Percentiles rank a stretch among this genome's conserved stretches.
Evolutionary conservation across 2,888 invertebrate genomes (phyloP).

Genomic region (Acrobasis repandana): DNA sequence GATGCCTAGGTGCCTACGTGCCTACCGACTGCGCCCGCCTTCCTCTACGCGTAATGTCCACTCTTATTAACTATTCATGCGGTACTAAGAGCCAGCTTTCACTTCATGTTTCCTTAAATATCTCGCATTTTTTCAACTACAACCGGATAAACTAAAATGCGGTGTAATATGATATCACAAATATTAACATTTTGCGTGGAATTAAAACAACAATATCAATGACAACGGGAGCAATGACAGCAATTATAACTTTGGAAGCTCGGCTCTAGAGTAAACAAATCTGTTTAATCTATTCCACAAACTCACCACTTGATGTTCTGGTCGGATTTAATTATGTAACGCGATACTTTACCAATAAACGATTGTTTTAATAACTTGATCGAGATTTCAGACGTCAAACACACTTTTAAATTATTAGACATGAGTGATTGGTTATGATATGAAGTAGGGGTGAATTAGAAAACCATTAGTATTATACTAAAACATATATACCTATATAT

Average conservation of each 20-base stretch:
- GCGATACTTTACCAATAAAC: slow-evolving; percentile 44
- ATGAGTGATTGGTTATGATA: neutral
- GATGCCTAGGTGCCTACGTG: slow-evolving; percentile 12
- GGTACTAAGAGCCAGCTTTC: slow-evolving; percentile 34
- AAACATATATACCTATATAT: no score
- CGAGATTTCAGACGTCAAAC: slow-evolving; percentile 6
- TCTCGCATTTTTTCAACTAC: neutral
- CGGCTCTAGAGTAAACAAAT: slow-evolving; percentile 33
- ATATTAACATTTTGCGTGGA: slow-evolving; percentile 9
- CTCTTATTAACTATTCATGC: slow-evolving; percentile 39
- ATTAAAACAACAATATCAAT: slow-evolving; percentile 32
- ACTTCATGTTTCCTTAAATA: slow-evolving; percentile 16
- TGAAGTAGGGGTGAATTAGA: neutral
- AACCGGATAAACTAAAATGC: neutral
- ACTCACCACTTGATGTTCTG: slow-evolving; percentile 40
- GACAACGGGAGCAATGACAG: slow-evolving; percentile 33
- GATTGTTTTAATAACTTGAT: slow-evolving; percentile 39
- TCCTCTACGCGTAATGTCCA: slow-evolving; percentile 31
- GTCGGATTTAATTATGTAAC: slow-evolving; percentile 44
- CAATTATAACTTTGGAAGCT: slow-evolving; percentile 36
- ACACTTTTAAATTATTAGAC: neutral
- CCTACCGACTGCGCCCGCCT: slow-evolving; percentile 12
- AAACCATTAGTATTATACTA: no score
- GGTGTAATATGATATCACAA: slow-evolving; percentile 3
- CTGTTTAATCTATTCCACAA: slow-evolving; percentile 38